phyloP scores from a whole-genome alignment of 2,113 vertebrate genomes.

The Pterocles gutturalis region DNA sequence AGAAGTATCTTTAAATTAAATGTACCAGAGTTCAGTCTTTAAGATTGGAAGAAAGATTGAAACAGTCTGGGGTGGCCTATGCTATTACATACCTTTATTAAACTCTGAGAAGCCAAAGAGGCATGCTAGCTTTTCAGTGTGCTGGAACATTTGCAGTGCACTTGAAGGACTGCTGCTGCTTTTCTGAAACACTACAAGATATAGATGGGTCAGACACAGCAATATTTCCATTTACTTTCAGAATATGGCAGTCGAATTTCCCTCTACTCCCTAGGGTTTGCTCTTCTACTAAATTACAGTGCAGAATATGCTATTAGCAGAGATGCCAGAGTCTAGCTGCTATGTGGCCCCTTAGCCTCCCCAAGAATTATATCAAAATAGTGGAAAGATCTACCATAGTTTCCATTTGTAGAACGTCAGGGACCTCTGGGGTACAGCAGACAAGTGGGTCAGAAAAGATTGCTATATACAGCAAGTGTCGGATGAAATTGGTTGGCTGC shows the following conservation, averaged over 20 bases:
- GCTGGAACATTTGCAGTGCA: neutral
- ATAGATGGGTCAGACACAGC: neutral
- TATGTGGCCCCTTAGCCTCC: constrained; percentile 16
- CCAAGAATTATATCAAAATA: constrained; percentile 3
- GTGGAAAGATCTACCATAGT: neutral
- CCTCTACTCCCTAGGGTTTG: neutral
- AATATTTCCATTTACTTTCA: constrained; percentile 43
- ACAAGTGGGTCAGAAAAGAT: neutral
- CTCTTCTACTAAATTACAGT: constrained; percentile 33
- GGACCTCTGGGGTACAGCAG: neutral
- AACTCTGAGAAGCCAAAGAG: neutral
- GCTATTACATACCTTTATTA: neutral
- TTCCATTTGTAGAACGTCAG: neutral
- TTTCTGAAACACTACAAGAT: constrained; percentile 11
- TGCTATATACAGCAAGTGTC: neutral
- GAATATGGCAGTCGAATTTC: neutral
- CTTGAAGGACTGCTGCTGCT: neutral
- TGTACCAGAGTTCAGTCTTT: neutral
- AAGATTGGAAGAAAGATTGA: constrained; percentile 33
- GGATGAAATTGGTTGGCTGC: neutral
- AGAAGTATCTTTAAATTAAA: constrained; percentile 36
- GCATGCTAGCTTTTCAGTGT: neutral
- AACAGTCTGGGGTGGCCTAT: neutral
- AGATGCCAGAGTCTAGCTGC: constrained; percentile 14
- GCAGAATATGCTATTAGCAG: constrained; percentile 29